Evolutionary conservation across 2,888 invertebrate genomes (phyloP).

Genomic region (Acrobasis repandana): DNA sequence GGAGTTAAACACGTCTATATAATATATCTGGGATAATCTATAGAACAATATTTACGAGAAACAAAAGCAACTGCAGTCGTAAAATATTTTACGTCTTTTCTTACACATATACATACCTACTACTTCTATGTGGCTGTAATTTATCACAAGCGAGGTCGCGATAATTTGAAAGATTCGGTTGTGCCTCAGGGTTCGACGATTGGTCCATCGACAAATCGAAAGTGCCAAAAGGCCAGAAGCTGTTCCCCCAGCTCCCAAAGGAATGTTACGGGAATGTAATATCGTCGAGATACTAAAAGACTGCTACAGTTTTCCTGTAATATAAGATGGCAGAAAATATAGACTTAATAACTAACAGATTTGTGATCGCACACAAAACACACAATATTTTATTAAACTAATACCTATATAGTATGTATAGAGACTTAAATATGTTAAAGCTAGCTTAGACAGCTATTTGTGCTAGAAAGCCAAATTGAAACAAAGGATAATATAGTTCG

Average conservation of each 20-base stretch:
- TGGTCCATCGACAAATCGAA: conserved; percentile 10
- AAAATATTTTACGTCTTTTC: conserved; percentile 18
- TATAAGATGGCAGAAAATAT: not conserved
- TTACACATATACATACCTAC: not conserved
- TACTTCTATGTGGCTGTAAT: not conserved
- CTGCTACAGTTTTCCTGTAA: not conserved
- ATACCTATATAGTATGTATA: no score
- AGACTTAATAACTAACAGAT: not conserved
- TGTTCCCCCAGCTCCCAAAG: not conserved
- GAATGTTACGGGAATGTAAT: not conserved
- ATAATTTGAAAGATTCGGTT: not conserved
- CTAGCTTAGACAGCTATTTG: no score
- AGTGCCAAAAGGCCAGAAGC: conserved; percentile 11
- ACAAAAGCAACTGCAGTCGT: conserved; percentile 14
- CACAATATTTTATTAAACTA: not conserved
- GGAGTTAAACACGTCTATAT: not conserved
- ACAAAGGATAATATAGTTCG: no score
- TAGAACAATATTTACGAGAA: conserved; percentile 13
- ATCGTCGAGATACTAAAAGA: conserved; percentile 1
- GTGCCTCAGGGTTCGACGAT: not conserved
- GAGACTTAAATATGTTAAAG: no score
- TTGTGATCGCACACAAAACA: not conserved
- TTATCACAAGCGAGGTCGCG: conserved; percentile 4
- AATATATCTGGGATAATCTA: conserved; percentile 2
- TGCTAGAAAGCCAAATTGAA: no score